Evolutionary conservation across 2,888 invertebrate species (phyloP), one percentile per base, ranked within the genome.

Genomic region (Cantharis lateralis): DNA sequence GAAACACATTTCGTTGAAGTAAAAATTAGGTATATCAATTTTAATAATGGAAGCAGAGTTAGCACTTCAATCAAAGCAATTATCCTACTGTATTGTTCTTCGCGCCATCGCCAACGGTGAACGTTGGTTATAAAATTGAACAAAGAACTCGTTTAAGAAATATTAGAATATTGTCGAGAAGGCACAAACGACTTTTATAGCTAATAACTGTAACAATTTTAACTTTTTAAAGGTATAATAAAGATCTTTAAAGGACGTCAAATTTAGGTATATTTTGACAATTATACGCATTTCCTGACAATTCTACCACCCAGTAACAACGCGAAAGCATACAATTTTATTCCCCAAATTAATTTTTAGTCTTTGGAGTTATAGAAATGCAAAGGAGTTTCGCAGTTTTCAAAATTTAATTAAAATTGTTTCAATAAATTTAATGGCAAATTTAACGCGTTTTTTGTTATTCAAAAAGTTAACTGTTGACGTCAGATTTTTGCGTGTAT

Each of bases 1-100:
- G 48, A 48, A 48, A 48, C 48, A 48, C 48, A 48, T 48, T 48
- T 48, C 7, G 48, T n/a, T 48, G 48, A n/a, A 48, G 7, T n/a
- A 48, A 48, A 48, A 48, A 48, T 48, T 48, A 48, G 48, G 48
- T n/a, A 48, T 48, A 48, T 48, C 48, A n/a, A 48, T 48, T 48
- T 48, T 48, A 48, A 75, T 75, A 75, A 75, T 75, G 71, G 71
- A 75, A 75, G 71, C 75, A 75, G 71, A 75, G 71, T 75, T 75
- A 68, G 75, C 71, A 68, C 75, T 75, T 75, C 75, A 71, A 75
- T 75, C 75, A 75, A 75, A 71, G 71, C 71, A 71, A 75, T 75
- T 71, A 75, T 75, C 66, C 71, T 3, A 62, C 62, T 16, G 71
- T 75, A 75, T 75, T 75, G 71, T 75, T 71, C 68, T 61, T 71